Conservation (phyloP, 2,797 vertebrate genomes). For the Leucoraja ocellata region DNA sequence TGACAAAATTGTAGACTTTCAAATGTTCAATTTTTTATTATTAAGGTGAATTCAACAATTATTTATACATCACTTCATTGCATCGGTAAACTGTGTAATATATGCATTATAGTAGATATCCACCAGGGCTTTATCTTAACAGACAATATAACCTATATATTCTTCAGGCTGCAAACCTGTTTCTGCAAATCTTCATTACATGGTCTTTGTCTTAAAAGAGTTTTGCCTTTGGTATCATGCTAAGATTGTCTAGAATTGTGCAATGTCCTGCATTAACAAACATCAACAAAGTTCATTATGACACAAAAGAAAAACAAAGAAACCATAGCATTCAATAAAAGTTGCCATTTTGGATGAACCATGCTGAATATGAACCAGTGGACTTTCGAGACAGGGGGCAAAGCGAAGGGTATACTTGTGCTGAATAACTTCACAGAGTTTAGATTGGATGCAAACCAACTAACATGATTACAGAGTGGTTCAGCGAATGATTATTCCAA, state of each 20-base stretch:
- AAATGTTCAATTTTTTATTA: constrained; percentile 12
- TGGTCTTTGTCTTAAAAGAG: neutral
- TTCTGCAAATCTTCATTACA: neutral
- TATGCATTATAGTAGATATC: neutral
- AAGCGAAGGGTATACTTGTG: neutral
- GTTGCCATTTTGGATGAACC: neutral
- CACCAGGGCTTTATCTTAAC: neutral
- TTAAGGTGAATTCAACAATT: neutral
- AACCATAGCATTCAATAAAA: neutral
- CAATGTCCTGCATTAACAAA: neutral
- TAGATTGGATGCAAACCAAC: neutral
- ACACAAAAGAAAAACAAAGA: neutral
- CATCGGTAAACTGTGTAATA: neutral
- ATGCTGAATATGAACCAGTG: neutral
- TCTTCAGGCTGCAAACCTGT: no score
- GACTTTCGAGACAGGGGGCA: neutral
- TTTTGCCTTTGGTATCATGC: neutral
- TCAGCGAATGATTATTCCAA: neutral
- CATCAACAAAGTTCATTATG: neutral
- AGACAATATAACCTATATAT: neutral
- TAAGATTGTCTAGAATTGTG: neutral
- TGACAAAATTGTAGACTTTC: neutral
- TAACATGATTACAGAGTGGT: neutral
- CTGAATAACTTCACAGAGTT: neutral
- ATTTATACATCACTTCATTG: neutral